phyloP scores from a whole-genome alignment of 1,140 invertebrate species.

The Bombus polaris region DNA sequence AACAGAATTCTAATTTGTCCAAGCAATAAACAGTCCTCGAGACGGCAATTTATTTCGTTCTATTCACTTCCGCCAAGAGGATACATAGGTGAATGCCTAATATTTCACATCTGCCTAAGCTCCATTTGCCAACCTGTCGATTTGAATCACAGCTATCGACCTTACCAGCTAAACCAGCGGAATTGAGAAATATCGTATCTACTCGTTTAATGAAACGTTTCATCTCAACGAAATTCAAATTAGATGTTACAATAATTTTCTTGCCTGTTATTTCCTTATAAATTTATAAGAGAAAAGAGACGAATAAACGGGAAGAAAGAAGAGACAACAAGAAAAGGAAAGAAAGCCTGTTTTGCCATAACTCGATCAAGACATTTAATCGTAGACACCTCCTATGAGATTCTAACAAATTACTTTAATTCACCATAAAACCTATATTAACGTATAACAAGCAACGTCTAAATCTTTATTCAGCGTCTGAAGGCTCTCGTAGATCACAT shows the following conservation, averaged over 20 bases:
- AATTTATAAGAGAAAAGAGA: no score
- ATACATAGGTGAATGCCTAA: slow-evolving; percentile 9
- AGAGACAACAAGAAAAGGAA: no score
- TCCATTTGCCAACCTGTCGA: neutral
- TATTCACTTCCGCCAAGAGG: slow-evolving; percentile 16
- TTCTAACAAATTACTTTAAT: no score
- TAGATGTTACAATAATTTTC: no score
- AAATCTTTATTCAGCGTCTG: slow-evolving; percentile 6
- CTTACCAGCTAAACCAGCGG: neutral
- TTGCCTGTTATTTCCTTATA: no score
- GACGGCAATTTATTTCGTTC: slow-evolving; percentile 29
- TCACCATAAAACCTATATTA: no score
- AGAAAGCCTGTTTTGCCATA: no score
- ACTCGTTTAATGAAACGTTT: no score
- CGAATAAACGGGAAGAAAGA: no score
- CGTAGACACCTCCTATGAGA: no score
- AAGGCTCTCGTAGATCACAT: neutral
- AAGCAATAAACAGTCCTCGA: slow-evolving; percentile 33
- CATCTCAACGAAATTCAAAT: no score
- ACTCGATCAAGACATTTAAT: no score
- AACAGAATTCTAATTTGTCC: slow-evolving; percentile 47
- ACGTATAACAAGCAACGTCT: neutral
- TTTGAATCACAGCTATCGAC: neutral
- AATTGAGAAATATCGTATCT: neutral
- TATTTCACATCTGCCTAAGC: neutral